Percentiles rank a stretch among this genome's conserved stretches.
phyloP scores from a whole-genome alignment of 2,113 vertebrate genomes.

The Muscicapa adusta region DNA sequence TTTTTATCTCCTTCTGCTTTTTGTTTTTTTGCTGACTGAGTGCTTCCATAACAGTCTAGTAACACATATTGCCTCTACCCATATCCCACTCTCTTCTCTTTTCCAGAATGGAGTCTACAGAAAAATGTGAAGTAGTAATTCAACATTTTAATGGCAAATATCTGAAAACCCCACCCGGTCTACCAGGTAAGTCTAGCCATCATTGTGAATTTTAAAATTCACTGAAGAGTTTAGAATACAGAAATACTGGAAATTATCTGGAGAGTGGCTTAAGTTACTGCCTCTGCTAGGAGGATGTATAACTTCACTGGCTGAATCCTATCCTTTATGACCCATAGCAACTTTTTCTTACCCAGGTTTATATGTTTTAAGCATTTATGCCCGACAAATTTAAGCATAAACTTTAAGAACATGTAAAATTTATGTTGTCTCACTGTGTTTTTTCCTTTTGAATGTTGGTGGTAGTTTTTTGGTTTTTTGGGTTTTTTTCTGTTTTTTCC shows the following conservation, averaged over 20 bases:
- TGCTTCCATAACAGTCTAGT: neutral
- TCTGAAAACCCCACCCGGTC: slow-evolving; percentile 84
- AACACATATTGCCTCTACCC: neutral
- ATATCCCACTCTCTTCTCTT: slow-evolving; percentile 16
- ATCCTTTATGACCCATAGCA: neutral
- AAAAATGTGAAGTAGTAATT: slow-evolving; percentile 89
- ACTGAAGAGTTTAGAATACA: neutral
- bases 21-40: neutral
- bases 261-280: neutral
- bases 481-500: neutral
- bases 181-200: slow-evolving; percentile 78
- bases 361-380: neutral
- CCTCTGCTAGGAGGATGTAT: neutral
- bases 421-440: neutral
- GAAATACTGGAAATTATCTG: neutral
- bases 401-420: neutral
- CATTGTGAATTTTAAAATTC: neutral
- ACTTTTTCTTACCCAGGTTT: neutral
- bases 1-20: neutral
- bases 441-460: neutral
- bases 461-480: neutral
- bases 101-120: slow-evolving; percentile 85
- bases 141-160: slow-evolving; percentile 89
- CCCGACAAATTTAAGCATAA: neutral
- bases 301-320: neutral